Evolutionary conservation across 2,888 invertebrate species (phyloP).

Genomic region (Drosophila quinaria): DNA sequence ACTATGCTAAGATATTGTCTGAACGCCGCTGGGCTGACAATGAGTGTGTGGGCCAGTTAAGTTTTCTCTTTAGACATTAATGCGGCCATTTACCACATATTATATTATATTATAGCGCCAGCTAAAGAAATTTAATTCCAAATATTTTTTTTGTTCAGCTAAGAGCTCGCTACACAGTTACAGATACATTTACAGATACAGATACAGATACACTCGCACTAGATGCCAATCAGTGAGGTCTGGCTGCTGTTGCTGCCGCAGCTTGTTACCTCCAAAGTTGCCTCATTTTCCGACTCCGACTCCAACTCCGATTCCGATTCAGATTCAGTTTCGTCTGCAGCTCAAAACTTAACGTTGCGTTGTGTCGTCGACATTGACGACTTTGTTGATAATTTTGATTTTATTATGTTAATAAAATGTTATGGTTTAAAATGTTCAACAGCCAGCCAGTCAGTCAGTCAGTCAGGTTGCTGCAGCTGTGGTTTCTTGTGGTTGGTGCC

Average conservation of each 20-base stretch:
- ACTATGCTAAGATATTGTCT: constrained; percentile 70
- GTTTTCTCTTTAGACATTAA: constrained; percentile 71
- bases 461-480: constrained; percentile 39
- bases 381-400: constrained; percentile 84
- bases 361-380: constrained; percentile 74
- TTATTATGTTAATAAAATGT: constrained; percentile 85
- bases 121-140: constrained; percentile 43
- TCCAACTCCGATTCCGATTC: constrained; percentile 45
- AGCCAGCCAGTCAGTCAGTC: constrained; percentile 36
- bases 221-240: constrained; percentile 75
- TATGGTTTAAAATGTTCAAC: constrained; percentile 83
- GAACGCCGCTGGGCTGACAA: constrained; percentile 70
- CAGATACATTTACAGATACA: constrained; percentile 25
- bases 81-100: constrained; percentile 73
- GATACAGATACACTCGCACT: constrained; percentile 7
- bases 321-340: constrained; percentile 54
- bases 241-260: constrained; percentile 34
- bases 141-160: constrained; percentile 23
- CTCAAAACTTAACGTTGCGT: constrained; percentile 20
- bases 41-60: constrained; percentile 76
- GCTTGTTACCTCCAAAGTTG: constrained; percentile 76
- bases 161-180: constrained; percentile 21
- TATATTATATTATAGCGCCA: constrained; percentile 61
- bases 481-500: constrained; percentile 38
- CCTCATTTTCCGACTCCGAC: constrained; percentile 65